phyloP scores from a whole-genome alignment of 2,888 invertebrate genomes.

The Tortrix viridana region DNA sequence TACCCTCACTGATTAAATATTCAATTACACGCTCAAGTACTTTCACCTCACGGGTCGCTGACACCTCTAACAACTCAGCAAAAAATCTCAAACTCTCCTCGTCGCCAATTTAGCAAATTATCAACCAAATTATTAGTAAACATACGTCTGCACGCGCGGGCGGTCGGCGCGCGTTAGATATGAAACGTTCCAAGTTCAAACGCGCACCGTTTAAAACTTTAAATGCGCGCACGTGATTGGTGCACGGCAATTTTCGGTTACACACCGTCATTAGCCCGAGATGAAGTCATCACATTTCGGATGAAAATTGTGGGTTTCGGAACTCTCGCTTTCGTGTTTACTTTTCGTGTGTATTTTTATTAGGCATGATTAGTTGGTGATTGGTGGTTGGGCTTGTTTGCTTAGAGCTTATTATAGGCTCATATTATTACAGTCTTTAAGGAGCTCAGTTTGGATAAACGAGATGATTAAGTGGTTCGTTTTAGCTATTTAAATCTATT shows the following conservation, averaged over 20 bases:
- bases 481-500: slow-evolving; percentile 19
- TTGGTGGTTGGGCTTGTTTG: slow-evolving; percentile 35
- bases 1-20: slow-evolving; percentile 60
- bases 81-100: slow-evolving; percentile 45
- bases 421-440: slow-evolving; percentile 44
- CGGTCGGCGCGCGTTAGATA: slow-evolving; percentile 57
- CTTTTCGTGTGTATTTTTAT: slow-evolving; percentile 69
- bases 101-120: slow-evolving; percentile 61
- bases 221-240: slow-evolving; percentile 62
- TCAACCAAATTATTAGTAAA: slow-evolving; percentile 63
- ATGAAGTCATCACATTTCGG: slow-evolving; percentile 77
- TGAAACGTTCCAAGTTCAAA: slow-evolving; percentile 65
- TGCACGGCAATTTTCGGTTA: slow-evolving; percentile 59
- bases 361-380: slow-evolving; percentile 58
- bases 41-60: slow-evolving; percentile 61
- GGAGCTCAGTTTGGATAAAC: slow-evolving; percentile 31
- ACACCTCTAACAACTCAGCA: slow-evolving; percentile 54
- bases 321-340: slow-evolving; percentile 69
- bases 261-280: slow-evolving; percentile 68
- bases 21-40: slow-evolving; percentile 63
- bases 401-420: slow-evolving; percentile 35
- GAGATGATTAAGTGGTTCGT: slow-evolving; percentile 34
- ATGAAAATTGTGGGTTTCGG: slow-evolving; percentile 66
- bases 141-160: slow-evolving; percentile 61
- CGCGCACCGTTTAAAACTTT: slow-evolving; percentile 52